A percentile compares a stretch with the other conserved stretches of the same genome.
Conservation (phyloP, 2,113 vertebrate species). For the Cyprinodon brontotheroides region DNA sequence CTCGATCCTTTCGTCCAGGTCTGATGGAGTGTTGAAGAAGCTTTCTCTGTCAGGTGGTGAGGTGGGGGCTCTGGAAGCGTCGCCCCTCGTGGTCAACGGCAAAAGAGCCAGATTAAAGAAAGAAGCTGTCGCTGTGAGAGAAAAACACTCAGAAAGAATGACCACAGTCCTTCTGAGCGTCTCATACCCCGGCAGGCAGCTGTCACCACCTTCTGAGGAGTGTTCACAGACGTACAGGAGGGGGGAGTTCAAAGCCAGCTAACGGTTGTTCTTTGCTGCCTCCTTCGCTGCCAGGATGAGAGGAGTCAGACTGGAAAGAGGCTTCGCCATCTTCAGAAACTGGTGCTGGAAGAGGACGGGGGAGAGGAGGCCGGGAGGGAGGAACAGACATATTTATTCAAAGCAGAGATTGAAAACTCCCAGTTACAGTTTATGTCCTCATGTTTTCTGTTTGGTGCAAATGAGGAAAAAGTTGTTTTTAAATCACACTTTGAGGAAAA, state of each 20-base stretch:
- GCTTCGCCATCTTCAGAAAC: conserved; percentile 96
- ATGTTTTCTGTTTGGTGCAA: not conserved
- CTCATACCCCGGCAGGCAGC: conserved; percentile 18
- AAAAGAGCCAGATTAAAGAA: not conserved
- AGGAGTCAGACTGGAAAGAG: conserved; percentile 94
- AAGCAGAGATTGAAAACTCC: not conserved
- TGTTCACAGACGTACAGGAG: not conserved
- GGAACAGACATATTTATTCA: not conserved
- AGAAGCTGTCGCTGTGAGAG: not conserved
- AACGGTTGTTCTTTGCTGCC: conserved; percentile 93
- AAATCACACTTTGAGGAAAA: not conserved
- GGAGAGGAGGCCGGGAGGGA: not conserved
- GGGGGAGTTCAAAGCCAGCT: conserved; percentile 29
- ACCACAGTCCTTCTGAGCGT: conserved; percentile 6
- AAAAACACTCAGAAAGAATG: conserved; percentile 17
- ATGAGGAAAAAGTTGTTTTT: not conserved
- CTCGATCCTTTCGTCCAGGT: conserved; percentile 29
- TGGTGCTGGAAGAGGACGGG: conserved; percentile 83
- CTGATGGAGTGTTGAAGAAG: conserved; percentile 24
- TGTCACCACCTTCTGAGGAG: conserved; percentile 1
- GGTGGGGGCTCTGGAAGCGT: not conserved
- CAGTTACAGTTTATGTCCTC: not conserved
- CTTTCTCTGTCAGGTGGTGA: conserved; percentile 1
- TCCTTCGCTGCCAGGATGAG: conserved; percentile 96
- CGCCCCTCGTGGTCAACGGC: not conserved